These are phyloP conservation scores for Halcyon malimbica DNA, from an alignment of 2,113 vertebrate species.

Conservation along the genomic window DNA sequence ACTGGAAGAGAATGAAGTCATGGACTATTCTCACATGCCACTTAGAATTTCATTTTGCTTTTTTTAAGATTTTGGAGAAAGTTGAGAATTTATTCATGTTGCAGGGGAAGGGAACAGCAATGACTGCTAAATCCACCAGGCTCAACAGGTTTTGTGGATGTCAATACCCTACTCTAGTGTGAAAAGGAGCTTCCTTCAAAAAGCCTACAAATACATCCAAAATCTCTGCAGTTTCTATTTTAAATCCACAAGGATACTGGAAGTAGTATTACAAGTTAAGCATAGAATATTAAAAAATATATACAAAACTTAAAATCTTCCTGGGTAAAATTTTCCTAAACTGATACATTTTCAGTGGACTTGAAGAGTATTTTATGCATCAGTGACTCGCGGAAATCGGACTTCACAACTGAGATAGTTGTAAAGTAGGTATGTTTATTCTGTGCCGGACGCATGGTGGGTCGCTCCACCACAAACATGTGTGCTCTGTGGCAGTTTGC, in stretches of 20 bases:
- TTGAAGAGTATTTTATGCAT: neutral
- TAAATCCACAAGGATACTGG: neutral
- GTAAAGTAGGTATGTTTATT: too few species aligned
- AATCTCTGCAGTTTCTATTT: neutral
- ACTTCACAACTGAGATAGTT: too few species aligned
- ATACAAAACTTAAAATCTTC: neutral
- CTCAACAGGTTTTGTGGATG: neutral
- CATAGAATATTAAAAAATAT: neutral
- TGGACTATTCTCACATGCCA: neutral
- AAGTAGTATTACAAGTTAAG: neutral
- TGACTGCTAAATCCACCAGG: neutral
- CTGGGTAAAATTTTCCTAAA: neutral
- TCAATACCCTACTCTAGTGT: neutral
- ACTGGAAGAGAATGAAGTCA: neutral
- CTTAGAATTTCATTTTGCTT: neutral
- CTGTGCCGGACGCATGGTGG: too few species aligned
- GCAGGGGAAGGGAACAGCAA: neutral
- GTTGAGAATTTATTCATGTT: neutral
- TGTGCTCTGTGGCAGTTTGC: too few species aligned
- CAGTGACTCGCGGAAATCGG: too few species aligned
- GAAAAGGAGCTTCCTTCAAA: neutral
- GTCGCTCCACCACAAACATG: too few species aligned
- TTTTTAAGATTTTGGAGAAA: neutral
- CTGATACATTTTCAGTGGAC: neutral
- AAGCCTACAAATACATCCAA: neutral